Base-by-base conservation (phyloP, 2,888 invertebrate species). In the Polietes domitor region DNA sequence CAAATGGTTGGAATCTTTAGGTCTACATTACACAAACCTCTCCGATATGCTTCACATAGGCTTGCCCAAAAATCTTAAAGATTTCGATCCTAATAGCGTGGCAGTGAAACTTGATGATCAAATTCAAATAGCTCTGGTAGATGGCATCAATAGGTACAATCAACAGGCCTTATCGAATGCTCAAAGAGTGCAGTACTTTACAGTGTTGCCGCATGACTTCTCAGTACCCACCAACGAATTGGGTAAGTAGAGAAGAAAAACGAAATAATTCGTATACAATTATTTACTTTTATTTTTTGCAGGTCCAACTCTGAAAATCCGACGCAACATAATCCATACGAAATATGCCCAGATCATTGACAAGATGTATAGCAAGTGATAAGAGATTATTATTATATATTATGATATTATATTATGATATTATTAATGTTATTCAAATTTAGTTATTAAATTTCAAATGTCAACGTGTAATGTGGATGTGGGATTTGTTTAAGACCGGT, bases 221-320 rank as follows among this genome's bases (percentile, higher is more conserved):
- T 58, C 53, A 6, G 19, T 97, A 84, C 93, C 94, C 55, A 96
- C 96, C 4, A 98, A 97, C 78, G 98, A 98, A 94, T 92, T 95
- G 95, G 91, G 89, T 89, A 75, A 86, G 77, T 74, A n/a, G n/a
- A n/a, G n/a, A n/a, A n/a, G n/a, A n/a, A n/a, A n/a, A n/a, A n/a
- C n/a, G n/a, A n/a, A n/a, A n/a, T n/a, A n/a, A n/a, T n/a, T n/a
- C n/a, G 43, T n/a, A n/a, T n/a, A n/a, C n/a, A n/a, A n/a, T n/a
- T n/a, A n/a, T n/a, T n/a, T n/a, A n/a, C n/a, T n/a, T n/a, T n/a
- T n/a, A 47, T 43, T 9, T 19, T n/a, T 85, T 85, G 15, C 74
- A 88, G 96, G 97, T 73, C 98, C 98, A 78, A 98, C 98, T 74
- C 93, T 98, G 90, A 98, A 98, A 93, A 92, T 97, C 70, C 96